Conservation (phyloP, 2,888 invertebrate species). For the Ptilodon capucinus region DNA sequence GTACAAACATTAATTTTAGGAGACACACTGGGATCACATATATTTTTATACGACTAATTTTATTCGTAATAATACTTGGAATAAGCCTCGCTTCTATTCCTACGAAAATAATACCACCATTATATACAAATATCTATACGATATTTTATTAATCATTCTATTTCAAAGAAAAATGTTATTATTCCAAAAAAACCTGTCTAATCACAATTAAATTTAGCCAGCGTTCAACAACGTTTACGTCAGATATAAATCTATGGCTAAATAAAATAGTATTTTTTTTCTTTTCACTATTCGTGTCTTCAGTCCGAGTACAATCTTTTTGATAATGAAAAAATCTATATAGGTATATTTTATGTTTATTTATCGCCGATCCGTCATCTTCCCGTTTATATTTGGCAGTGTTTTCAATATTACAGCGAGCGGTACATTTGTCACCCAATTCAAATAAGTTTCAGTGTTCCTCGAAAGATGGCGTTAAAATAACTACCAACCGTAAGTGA, state of each 20-base stretch:
- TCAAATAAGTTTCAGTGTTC: slow-evolving; percentile 7
- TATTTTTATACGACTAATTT: slow-evolving; percentile 29
- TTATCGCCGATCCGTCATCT: slow-evolving; percentile 41
- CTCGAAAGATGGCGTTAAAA: slow-evolving; percentile 14
- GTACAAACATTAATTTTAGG: slow-evolving; percentile 43
- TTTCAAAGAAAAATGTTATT: slow-evolving; percentile 11
- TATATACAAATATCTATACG: slow-evolving; percentile 23
- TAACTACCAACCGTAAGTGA: slow-evolving; percentile 17
- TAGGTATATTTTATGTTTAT: slow-evolving; percentile 9
- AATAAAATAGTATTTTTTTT: neutral
- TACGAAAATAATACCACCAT: slow-evolving; percentile 32
- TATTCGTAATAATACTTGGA: slow-evolving; percentile 32
- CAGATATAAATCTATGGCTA: neutral
- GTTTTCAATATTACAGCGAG: slow-evolving; percentile 11
- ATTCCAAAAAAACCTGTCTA: slow-evolving; percentile 5
- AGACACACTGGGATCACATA: slow-evolving; percentile 63
- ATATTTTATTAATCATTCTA: slow-evolving; percentile 21
- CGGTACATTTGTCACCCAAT: neutral
- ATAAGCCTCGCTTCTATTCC: slow-evolving; percentile 25
- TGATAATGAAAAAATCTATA: neutral
- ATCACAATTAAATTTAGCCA: slow-evolving; percentile 3
- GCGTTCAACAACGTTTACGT: slow-evolving; percentile 1
- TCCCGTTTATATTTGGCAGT: slow-evolving; percentile 22
- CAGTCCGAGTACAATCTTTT: slow-evolving; percentile 3
- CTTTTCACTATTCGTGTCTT: slow-evolving; percentile 8